Evolutionary conservation across 2,888 invertebrate genomes (phyloP).

Genomic region (Temnothorax rugatulus): DNA sequence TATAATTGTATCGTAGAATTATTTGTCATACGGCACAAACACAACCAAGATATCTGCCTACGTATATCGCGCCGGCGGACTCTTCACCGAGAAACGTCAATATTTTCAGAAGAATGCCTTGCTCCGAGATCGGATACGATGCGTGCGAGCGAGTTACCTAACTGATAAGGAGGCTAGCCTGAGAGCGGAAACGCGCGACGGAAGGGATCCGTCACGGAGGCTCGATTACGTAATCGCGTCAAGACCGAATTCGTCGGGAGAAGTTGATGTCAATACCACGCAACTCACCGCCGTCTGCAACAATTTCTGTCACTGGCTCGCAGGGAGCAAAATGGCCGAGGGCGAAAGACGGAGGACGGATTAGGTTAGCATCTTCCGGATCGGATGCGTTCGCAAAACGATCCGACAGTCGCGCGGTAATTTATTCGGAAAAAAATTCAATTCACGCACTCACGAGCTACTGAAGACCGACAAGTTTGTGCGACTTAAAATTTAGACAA

Average conservation of each 20-base stretch:
- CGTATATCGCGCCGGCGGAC: background rate
- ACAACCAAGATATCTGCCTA: background rate
- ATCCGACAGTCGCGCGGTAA: too few species aligned
- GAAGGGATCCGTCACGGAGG: background rate
- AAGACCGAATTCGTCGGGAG: background rate
- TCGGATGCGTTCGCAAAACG: too few species aligned
- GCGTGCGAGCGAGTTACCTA: conserved; percentile 12
- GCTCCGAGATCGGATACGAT: background rate
- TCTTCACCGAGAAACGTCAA: conserved; percentile 12
- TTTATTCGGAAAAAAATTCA: too few species aligned
- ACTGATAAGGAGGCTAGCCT: background rate
- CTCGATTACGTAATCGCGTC: conserved; percentile 11
- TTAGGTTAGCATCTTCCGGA: too few species aligned
- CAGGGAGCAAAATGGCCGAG: background rate
- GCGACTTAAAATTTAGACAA: too few species aligned
- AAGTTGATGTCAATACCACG: background rate
- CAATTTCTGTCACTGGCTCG: background rate
- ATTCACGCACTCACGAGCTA: too few species aligned
- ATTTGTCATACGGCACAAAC: background rate
- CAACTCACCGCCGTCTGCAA: background rate
- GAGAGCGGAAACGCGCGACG: background rate
- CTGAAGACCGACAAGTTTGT: too few species aligned
- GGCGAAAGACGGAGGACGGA: too few species aligned
- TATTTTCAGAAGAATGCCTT: background rate
- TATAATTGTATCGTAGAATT: background rate